Base-by-base conservation (phyloP, 1,140 invertebrate species). In the Lordiphosa stackelbergi region DNA sequence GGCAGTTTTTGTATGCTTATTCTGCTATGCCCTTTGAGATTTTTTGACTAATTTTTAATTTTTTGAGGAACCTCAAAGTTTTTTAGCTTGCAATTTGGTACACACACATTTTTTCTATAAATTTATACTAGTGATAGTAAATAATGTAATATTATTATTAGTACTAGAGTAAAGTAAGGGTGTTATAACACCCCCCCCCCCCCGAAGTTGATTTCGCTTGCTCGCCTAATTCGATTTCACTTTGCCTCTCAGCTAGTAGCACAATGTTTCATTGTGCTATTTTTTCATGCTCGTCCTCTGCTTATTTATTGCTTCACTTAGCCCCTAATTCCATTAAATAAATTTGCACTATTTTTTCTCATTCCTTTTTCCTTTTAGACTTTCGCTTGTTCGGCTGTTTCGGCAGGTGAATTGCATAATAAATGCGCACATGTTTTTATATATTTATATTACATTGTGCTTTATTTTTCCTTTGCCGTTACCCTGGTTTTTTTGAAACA, bases 281-380 rank as follows among this genome's bases (percentile, higher is more conserved):
- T 11, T 46, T 16, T 46, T 13, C 10, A 22, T 53, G 31, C 13
- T 35, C 42, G 8, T 11, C 19, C 34, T 19, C 34, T 11, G 38
- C 35, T 66, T 49, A 54, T 68, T 68, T 59, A 68, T 68, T 43
- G 24, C 55, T 10, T 16, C 28, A 68, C 56, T 53, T 52, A 53
- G 56, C 34, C 49, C 24, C 16, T 53, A 69, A 68, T 49, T 12
- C 28, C 24, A 53, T 60, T 49, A 22, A 68, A 60, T 38, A 54
- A 52, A 43, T 45, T 16, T 34, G 6, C 22, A 38, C 43, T 47
- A 40, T 13, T 36, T 41, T 24, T 31, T 40, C 7, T 13, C 4
- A 9, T 31, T 22, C 8, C 10, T 6, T 37, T 34, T n/a, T 10
- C 10, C 3, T 6, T 10, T 3, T 37, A 19, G 37, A 28, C 19